Evolutionary conservation across 1,140 invertebrate species (phyloP).

Genomic region (Leptopilina boulardi): DNA sequence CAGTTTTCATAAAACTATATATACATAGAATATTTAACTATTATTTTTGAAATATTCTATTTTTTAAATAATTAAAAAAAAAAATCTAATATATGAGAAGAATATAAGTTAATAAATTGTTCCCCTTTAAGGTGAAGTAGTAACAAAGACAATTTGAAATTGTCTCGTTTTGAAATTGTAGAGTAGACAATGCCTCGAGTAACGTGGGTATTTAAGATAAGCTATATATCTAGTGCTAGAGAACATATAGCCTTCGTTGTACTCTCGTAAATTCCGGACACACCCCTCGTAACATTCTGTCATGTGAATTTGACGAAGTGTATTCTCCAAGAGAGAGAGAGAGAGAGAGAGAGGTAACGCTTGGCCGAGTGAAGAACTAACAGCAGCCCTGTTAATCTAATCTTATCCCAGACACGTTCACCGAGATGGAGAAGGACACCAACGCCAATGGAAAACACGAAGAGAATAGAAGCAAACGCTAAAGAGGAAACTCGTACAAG

Average conservation of each 20-base stretch:
- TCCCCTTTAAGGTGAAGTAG: neutral
- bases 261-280: constrained; percentile 19
- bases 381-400: constrained; percentile 28
- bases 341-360: constrained; percentile 47
- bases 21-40: no score
- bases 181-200: neutral
- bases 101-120: neutral
- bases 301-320: constrained; percentile 48
- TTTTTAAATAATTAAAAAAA: no score
- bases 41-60: no score
- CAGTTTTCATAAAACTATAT: no score
- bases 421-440: neutral
- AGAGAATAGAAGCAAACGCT: constrained; percentile 23
- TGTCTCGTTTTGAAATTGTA: constrained; percentile 13
- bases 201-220: constrained; percentile 13
- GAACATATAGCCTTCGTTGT: constrained; percentile 17
- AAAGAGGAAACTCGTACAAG: neutral
- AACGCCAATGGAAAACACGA: constrained; percentile 23
- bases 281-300: constrained; percentile 40
- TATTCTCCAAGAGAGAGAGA: no score
- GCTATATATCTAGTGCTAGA: constrained; percentile 18
- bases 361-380: constrained; percentile 33
- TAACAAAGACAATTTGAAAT: constrained; percentile 18
- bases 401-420: constrained; percentile 31
- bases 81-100: neutral